These are phyloP conservation scores for Hippocampus guttulatus DNA, from an alignment of 2,113 vertebrate genomes.

Conservation along the genomic window DNA sequence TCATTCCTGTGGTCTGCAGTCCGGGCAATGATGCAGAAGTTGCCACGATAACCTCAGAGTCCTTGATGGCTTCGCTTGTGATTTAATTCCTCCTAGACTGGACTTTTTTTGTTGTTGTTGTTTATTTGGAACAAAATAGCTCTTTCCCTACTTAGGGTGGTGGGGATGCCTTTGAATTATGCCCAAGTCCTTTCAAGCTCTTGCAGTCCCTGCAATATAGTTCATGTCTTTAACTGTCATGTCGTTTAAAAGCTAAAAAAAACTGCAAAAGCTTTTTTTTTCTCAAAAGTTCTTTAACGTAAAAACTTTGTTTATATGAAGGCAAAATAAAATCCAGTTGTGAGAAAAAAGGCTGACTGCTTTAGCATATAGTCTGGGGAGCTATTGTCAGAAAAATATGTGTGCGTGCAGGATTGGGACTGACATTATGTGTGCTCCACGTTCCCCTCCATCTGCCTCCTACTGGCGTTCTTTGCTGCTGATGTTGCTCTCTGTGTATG, in stretches of 20 bases:
- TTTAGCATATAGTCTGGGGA: conserved; percentile 14
- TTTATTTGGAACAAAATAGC: conserved; percentile 59
- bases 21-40: conserved; percentile 57
- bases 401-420: conserved; percentile 19
- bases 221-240: conserved; percentile 58
- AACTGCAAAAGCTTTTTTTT: conserved; percentile 27
- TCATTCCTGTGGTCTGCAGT: conserved; percentile 70
- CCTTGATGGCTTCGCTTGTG: conserved; percentile 61
- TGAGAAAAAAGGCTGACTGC: conserved; percentile 17
- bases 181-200: conserved; percentile 54
- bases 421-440: conserved; percentile 50
- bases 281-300: conserved; percentile 31
- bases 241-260: conserved; percentile 36
- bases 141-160: conserved; percentile 39
- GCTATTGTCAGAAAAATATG: conserved; percentile 42
- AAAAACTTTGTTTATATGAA: conserved; percentile 56
- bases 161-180: conserved; percentile 51
- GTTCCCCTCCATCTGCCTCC: conserved; percentile 37
- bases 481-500: conserved; percentile 23
- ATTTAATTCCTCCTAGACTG: conserved; percentile 55
- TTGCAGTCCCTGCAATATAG: conserved; percentile 52
- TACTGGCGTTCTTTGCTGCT: conserved; percentile 27
- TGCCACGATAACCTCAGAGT: conserved; percentile 58
- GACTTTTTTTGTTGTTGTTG: conserved; percentile 49
- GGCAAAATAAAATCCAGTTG: conserved; percentile 57